Evolutionary conservation across 2,113 vertebrate species (phyloP), one percentile per base, ranked within the genome.

Genomic region (Colius striatus): DNA sequence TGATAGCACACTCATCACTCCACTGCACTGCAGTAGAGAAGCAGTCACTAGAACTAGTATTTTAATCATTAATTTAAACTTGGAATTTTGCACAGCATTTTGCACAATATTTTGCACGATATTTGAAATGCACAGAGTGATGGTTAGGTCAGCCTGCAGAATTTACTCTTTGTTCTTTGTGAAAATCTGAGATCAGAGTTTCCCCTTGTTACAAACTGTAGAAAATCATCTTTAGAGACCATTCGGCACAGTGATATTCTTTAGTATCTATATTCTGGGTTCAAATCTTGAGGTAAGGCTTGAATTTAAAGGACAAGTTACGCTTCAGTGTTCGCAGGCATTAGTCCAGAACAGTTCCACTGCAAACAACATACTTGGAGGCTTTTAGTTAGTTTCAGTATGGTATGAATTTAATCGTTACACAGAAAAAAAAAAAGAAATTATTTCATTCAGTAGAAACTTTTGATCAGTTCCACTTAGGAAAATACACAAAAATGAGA

Each of bases 381-480:
- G n/a, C 41, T 93, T 72, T 61, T 38, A 86, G 29, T 90, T 87
- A 67, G 48, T 71, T 88, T 86, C 53, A 66, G 45, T n/a, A 29
- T 57, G 72, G 76, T 63, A 95, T 38, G 63, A 91, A 93, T 94
- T 94, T 86, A 94, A 84, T 76, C 6, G 0, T 74, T 77, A 61
- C 16, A 71, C 34, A 81, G 60, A 84, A 74, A 76, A 58, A 66
- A 78, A 34, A 48, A 41, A 41, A 41, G 9, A 41, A 41, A 50
- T 25, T 0, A 79, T 77, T 94, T 86, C 43, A 84, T 90, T 93
- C 76, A 92, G 55, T 71, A 90, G 45, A 93, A 90, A 86, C 53
- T 53, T 92, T 67, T 94, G 72, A 93, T 94, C 90, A 86, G 58
- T 94, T 85, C 65, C 76, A 89, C 41, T 71, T 75, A 81, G 76